These are phyloP conservation scores for Neomorphus geoffroyi DNA, from an alignment of 2,797 vertebrate species.

Conservation along the genomic window DNA sequence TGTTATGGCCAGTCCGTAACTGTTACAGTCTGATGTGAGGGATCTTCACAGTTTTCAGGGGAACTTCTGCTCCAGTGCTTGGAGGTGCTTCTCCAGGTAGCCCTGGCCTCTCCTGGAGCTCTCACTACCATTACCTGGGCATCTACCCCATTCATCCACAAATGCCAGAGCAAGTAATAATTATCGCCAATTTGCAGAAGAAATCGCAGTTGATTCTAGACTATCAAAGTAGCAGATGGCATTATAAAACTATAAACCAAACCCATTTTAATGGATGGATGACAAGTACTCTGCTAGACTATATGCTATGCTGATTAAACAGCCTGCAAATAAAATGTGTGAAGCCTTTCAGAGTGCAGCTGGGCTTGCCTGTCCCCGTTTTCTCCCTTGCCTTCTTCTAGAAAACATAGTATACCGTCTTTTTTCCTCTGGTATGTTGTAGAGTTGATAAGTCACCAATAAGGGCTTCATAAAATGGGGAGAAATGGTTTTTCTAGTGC, in stretches of 20 bases:
- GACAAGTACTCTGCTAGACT: neutral
- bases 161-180: neutral
- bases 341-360: neutral
- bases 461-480: neutral
- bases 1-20: neutral
- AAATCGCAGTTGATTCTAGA: neutral
- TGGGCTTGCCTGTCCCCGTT: neutral
- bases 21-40: neutral
- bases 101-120: neutral
- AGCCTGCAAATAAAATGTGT: neutral
- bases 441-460: neutral
- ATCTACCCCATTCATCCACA: fast-evolving
- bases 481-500: neutral
- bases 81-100: neutral
- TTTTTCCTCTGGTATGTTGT: neutral
- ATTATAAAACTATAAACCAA: neutral
- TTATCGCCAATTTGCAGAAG: no score
- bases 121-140: fast-evolving
- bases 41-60: neutral
- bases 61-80: neutral
- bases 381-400: neutral
- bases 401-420: neutral
- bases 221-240: neutral
- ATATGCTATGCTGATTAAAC: neutral
- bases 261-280: neutral